Evolutionary conservation across 2,113 vertebrate species (phyloP).

Genomic region (Apeltes quadracus): DNA sequence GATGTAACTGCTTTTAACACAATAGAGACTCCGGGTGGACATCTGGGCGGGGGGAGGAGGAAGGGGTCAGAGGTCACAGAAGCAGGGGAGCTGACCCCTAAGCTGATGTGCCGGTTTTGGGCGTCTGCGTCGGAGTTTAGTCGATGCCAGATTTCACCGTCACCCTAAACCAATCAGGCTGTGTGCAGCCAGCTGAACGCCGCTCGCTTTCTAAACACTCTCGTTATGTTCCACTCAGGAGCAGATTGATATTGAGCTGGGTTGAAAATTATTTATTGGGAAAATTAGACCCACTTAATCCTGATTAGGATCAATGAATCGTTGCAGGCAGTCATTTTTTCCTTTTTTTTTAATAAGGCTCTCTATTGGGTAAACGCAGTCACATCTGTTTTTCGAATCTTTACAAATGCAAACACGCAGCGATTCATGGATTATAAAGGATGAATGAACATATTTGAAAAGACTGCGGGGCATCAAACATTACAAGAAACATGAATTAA

Average conservation of each 20-base stretch:
- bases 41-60: constrained; percentile 46
- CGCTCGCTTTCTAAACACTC: too few relatives aligned
- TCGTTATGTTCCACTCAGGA: background rate
- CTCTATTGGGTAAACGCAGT: background rate
- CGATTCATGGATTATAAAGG: background rate
- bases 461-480: background rate
- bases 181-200: too few relatives aligned
- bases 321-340: background rate
- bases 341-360: background rate
- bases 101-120: background rate
- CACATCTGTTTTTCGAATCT: background rate
- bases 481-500: background rate
- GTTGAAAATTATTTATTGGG: too few relatives aligned
- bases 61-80: constrained; percentile 62
- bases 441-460: background rate
- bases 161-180: background rate
- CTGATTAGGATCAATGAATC: background rate
- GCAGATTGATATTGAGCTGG: background rate
- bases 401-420: background rate
- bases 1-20: constrained; percentile 68
- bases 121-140: background rate
- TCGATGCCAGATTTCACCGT: background rate
- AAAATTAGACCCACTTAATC: background rate
- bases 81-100: constrained; percentile 22
- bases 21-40: constrained; percentile 49